Percentiles rank a stretch among this genome's conserved stretches.
Conservation (phyloP, 2,888 invertebrate genomes). For the Monoplex corrugatus region DNA sequence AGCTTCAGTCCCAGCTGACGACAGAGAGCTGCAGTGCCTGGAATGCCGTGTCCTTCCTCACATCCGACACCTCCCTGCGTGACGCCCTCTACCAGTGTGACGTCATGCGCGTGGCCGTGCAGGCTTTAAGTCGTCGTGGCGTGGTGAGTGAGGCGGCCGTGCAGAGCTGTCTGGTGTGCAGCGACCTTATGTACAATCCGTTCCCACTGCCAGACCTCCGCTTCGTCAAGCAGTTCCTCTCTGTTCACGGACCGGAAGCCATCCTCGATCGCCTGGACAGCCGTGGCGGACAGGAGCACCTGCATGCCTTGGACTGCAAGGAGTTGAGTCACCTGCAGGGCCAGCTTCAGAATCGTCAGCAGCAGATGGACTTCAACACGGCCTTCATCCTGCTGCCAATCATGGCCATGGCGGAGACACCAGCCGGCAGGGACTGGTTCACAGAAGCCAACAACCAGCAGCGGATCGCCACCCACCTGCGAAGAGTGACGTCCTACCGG, state of each 20-base stretch:
- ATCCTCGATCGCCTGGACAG: constrained; percentile 62
- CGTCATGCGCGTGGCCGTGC: constrained; percentile 28
- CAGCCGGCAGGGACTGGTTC: constrained; percentile 70
- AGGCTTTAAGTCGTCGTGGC: constrained; percentile 8
- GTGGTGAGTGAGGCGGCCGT: constrained; percentile 46
- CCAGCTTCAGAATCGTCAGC: constrained; percentile 34
- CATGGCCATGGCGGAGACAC: constrained; percentile 64
- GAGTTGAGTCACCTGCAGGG: constrained; percentile 40
- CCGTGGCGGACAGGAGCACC: constrained; percentile 51
- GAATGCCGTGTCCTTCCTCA: constrained; percentile 35
- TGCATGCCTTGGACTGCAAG: constrained; percentile 19
- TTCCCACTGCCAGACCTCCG: constrained; percentile 61
- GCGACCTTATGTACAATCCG: constrained; percentile 63
- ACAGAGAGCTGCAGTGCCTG: constrained; percentile 45
- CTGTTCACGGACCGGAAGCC: constrained; percentile 66
- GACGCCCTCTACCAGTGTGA: constrained; percentile 44
- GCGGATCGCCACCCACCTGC: constrained; percentile 28
- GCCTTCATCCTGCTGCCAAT: constrained; percentile 66
- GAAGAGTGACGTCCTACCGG: background rate
- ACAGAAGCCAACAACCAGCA: constrained; percentile 55
- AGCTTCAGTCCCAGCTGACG: constrained; percentile 55
- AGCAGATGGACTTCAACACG: constrained; percentile 43
- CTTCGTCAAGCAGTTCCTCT: constrained; percentile 67
- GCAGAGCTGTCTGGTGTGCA: constrained; percentile 57
- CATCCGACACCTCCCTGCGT: constrained; percentile 39